A percentile compares a stretch with the other conserved stretches of the same genome.
These are phyloP conservation scores for Polietes domitor DNA, from an alignment of 2,888 invertebrate genomes.

Conservation along the genomic window DNA sequence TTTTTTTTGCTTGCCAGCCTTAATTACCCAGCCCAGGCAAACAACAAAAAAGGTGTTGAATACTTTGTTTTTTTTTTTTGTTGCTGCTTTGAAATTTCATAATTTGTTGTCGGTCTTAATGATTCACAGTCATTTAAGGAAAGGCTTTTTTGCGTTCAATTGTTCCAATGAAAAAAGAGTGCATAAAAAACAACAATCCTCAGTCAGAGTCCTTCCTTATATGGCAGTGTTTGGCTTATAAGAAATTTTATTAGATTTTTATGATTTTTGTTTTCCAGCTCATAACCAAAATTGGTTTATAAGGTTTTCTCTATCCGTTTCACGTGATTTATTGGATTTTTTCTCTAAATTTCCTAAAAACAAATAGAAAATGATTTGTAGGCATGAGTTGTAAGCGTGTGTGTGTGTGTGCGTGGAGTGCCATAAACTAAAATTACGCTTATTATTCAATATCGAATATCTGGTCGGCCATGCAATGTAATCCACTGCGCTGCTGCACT, in stretches of 20 bases:
- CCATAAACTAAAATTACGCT: constrained; percentile 3
- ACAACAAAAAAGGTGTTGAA: constrained; percentile 14
- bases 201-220: constrained; percentile 44
- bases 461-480: not conserved
- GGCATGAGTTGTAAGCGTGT: too few species aligned
- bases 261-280: constrained; percentile 3
- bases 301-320: constrained; percentile 45
- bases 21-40: not conserved
- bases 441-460: constrained; percentile 21
- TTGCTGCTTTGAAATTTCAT: not conserved
- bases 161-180: not conserved
- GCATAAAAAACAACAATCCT: constrained; percentile 3
- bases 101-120: not conserved
- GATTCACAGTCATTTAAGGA: constrained; percentile 23
- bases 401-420: not conserved
- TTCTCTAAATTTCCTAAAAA: not conserved
- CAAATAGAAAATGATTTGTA: constrained; percentile 17
- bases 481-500: not conserved
- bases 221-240: constrained; percentile 10
- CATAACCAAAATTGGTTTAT: constrained; percentile 42
- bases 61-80: not conserved
- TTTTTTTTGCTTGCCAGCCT: not conserved
- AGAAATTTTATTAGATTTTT: constrained; percentile 40
- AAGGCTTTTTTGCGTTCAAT: not conserved
- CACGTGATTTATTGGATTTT: not conserved